Evolutionary conservation across 2,113 vertebrate species (phyloP), one percentile per base, ranked within the genome.

Genomic region (Triplophysa dalaica): DNA sequence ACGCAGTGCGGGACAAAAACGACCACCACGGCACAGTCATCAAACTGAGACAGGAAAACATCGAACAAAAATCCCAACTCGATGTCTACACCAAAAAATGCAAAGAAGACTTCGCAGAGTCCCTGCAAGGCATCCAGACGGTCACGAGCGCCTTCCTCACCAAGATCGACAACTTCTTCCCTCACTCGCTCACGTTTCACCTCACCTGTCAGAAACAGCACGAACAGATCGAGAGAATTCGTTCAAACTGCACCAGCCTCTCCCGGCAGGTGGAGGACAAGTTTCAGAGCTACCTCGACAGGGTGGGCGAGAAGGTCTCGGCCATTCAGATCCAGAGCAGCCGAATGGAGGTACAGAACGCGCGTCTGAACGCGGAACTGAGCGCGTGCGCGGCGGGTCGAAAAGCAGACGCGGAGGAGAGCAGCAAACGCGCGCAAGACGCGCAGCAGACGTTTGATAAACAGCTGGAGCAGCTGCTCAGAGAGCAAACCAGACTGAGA

Each of bases 171-270:
- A 90, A 62, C 80, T 70, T 92, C 87, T 92, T 92, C 62, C 87
- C 90, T 4, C 82, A 89, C 63, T 84, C 88, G 68, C 16, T 86
- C 81, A 92, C 90, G 77, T 94, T 94, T 80, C 90, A 92, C 84
- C 90, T 94, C 76, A 90, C 90, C 82, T 94, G 92, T 38, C 26
- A 75, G 0, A 91, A 89, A n/a, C 93, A 93, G 80, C 29, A 75
- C 50, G 89, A 87, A 8, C 83, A 90, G 48, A 76, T 88, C 88
- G 85, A 88, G 24, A 79, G 79, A 74, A 90, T 93, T 60, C 80
- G 82, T 1, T 84, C 29, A 82, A 90, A 86, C 82, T 89, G 92
- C 89, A 89, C 91, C 1, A 87, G 81, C 80, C 86, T 92, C 58
- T 91, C 91, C 60, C 85, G 82, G 21, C 89, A 92, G 0, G 88